Percentiles rank a stretch among this genome's conserved stretches.
These are phyloP conservation scores for Sebastes dallii DNA, from an alignment of 2,797 vertebrate species.

Conservation along the genomic window DNA sequence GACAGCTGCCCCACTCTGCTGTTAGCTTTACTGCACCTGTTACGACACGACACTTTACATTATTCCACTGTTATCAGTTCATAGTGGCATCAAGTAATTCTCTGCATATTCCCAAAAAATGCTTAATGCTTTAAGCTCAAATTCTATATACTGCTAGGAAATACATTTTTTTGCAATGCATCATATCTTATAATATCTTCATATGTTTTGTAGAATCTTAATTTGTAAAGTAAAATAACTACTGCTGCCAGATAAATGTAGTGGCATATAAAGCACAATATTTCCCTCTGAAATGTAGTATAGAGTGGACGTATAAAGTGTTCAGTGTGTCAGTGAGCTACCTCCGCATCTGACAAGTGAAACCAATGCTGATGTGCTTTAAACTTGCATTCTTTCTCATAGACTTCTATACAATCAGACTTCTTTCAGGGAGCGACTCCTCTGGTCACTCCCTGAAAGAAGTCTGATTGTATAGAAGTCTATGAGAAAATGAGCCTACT, in stretches of 20 bases:
- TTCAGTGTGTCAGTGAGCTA: not conserved
- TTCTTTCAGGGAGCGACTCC: too few relatives aligned
- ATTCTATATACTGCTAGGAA: not conserved
- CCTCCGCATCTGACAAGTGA: not conserved
- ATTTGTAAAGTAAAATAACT: not conserved
- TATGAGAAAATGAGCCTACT: not conserved
- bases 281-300: not conserved
- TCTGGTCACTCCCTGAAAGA: not conserved
- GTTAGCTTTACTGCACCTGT: not conserved
- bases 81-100: not conserved
- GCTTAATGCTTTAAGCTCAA: not conserved
- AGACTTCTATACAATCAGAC: too few relatives aligned
- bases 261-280: not conserved
- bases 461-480: not conserved
- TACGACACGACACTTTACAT: not conserved
- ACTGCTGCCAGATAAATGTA: not conserved
- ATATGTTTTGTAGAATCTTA: not conserved
- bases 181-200: not conserved
- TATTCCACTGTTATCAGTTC: not conserved
- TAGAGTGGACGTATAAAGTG: too few relatives aligned
- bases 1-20: not conserved
- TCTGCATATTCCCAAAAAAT: not conserved
- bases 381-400: not conserved
- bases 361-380: not conserved
- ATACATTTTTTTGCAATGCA: not conserved